These are phyloP conservation scores for Rhea pennata DNA, from an alignment of 2,113 vertebrate genomes.

Conservation along the genomic window DNA sequence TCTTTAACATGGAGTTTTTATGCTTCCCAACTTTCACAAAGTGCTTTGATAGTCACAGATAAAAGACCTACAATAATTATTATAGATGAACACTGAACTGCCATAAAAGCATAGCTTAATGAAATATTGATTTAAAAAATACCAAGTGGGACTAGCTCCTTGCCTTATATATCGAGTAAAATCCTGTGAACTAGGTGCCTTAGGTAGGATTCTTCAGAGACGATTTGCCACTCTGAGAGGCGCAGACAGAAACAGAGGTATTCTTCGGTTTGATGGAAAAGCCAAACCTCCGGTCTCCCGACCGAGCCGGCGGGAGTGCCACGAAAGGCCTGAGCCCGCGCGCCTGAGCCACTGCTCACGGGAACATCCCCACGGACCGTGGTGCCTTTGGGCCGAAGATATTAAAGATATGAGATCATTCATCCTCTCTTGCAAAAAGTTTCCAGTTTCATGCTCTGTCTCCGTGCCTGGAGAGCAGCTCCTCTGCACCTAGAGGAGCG, in stretches of 20 bases:
- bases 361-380: not conserved
- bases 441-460: not conserved
- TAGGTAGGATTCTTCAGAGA: not conserved
- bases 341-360: not conserved
- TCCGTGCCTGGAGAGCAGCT: not conserved
- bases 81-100: slow-evolving; percentile 47
- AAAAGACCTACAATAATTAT: slow-evolving; percentile 57
- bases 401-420: not conserved
- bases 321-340: not conserved
- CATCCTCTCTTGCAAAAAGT: not conserved
- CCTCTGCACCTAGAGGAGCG: not conserved
- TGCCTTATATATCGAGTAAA: not conserved
- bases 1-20: slow-evolving; percentile 37
- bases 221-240: not conserved
- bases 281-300: not conserved
- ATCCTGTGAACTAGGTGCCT: not conserved
- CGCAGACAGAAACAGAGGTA: not conserved
- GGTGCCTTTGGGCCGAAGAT: not conserved
- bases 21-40: slow-evolving; percentile 12
- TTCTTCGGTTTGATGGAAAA: not conserved
- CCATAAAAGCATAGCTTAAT: slow-evolving; percentile 52
- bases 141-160: slow-evolving; percentile 18
- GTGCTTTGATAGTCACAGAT: slow-evolving; percentile 63
- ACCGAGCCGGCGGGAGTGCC: not conserved
- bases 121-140: slow-evolving; percentile 64